Evolutionary conservation across 2,113 vertebrate genomes (phyloP), one percentile per base, ranked within the genome.

Genomic region (Dicaeum eximium): DNA sequence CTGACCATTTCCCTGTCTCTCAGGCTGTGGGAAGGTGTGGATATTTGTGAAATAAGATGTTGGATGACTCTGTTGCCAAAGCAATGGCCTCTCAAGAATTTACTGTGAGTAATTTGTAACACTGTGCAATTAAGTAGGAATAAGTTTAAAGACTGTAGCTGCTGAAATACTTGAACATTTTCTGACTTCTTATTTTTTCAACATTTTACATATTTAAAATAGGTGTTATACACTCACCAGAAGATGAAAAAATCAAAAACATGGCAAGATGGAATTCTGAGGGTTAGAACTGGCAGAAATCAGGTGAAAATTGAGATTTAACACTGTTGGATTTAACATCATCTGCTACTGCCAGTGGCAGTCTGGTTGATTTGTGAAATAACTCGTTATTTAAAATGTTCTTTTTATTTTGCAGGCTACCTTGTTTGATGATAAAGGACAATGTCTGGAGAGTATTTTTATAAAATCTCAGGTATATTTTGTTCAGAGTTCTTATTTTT

Each of bases 141-240:
- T 56, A 61, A 54, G 27, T 38, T 31, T 44, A 54, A 82, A 60
- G 45, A 23, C 9, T 33, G 27, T 30, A 44, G 54, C 19, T 71
- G 35, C n/a, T 56, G 13, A 44, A 47, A 37, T 61, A 21, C 28
- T 85, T 64, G 27, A 69, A 16, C 0, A 0, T 50, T 45, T 54
- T 22, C 56, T 73, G 69, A 15, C 10, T 64, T 57, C 3, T 4
- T 42, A 1, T 56, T 67, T 53, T 44, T 56, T 58, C 51, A 44
- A 40, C 9, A 2, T 67, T 84, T 92, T 62, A 2, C 9, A 4
- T 40, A 6, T 94, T 60, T 37, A 25, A 90, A 96, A 95, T 69
- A 93, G 98, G 98, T 98, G 15, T 83, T 98, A 2, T 98, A 98
- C 82, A 98, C 98, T 86, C 98, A 98, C 83, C 98, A 98, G 48